Evolutionary conservation across 2,113 vertebrate genomes (phyloP), one percentile per base, ranked within the genome.

Genomic region (Periophthalmodon schlosseri): DNA sequence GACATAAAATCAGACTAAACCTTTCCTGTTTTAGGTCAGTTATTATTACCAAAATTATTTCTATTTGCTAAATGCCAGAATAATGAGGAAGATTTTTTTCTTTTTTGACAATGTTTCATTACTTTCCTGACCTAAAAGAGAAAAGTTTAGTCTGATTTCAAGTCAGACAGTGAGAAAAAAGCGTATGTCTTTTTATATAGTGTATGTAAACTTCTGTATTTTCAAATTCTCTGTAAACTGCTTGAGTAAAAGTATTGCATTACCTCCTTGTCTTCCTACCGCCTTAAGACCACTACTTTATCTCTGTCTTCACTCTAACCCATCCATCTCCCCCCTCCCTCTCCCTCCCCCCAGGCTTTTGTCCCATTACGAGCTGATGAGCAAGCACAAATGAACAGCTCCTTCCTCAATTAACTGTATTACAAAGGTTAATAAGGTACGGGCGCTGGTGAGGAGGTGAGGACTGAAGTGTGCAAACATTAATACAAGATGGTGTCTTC

Each of bases 401-500:
- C 68, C 28, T 34, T 39, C 3, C 78, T 78, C 77, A 81, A 79
- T 89, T 80, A 82, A 79, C 70, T 70, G 23, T 36, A 75, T 77
- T 76, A 72, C 72, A n/a, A 16, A 82, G 73, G 79, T 84, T 84
- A 84, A 84, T 79, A 76, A 65, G 39, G 36, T 74, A 24, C 69
- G 71, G 50, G 68, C 72, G 58, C 74, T 68, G 70, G 61, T 50
- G 71, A 64, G 72, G 58, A 44, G 64, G 33, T 16, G 33, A 0
- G 28, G 64, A 52, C 63, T 56, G 69, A 69, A 77, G 77, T 67
- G 72, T 58, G 73, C 60, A 67, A 39, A 65, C 34, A 23, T 16
- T 20, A 34, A 63, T 8, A 34, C 16, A 15, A 16, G 65, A 52
- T 20, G 16, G 13, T 11, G 5, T 14, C 12, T 67, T 14, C 70